phyloP scores from a whole-genome alignment of 2,888 invertebrate species.

The Onthophagus sagittarius region DNA sequence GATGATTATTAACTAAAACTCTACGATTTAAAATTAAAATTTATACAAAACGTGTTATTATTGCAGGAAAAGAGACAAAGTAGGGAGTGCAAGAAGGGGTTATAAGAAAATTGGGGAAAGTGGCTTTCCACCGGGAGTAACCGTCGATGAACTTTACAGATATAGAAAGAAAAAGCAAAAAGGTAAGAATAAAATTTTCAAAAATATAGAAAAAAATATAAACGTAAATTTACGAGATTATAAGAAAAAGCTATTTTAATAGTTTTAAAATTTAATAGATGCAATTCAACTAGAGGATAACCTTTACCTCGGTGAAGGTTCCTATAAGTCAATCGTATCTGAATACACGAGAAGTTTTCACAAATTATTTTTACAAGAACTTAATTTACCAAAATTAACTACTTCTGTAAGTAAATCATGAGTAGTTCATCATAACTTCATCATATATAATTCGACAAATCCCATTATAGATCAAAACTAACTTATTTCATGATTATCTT shows the following conservation, averaged over 20 bases:
- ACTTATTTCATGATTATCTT: not conserved
- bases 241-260: constrained; percentile 7
- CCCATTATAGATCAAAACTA: too few species aligned
- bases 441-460: too few species aligned
- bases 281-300: constrained; percentile 37
- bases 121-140: constrained; percentile 50
- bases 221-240: constrained; percentile 3
- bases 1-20: not conserved
- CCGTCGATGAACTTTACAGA: constrained; percentile 53
- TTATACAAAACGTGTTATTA: not conserved
- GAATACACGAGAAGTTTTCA: constrained; percentile 45
- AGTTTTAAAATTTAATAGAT: constrained; percentile 23
- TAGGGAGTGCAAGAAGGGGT: constrained; percentile 21
- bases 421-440: too few species aligned
- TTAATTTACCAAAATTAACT: not conserved
- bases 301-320: constrained; percentile 40
- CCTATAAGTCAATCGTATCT: constrained; percentile 41
- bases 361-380: constrained; percentile 25
- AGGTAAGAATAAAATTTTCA: constrained; percentile 36
- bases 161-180: constrained; percentile 50
- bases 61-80: constrained; percentile 19
- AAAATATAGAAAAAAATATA: not conserved
- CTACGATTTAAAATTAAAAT: not conserved
- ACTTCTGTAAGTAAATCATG: not conserved
- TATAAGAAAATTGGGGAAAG: constrained; percentile 26